phyloP scores from a whole-genome alignment of 2,888 invertebrate species.

The Melinaea marsaeus region DNA sequence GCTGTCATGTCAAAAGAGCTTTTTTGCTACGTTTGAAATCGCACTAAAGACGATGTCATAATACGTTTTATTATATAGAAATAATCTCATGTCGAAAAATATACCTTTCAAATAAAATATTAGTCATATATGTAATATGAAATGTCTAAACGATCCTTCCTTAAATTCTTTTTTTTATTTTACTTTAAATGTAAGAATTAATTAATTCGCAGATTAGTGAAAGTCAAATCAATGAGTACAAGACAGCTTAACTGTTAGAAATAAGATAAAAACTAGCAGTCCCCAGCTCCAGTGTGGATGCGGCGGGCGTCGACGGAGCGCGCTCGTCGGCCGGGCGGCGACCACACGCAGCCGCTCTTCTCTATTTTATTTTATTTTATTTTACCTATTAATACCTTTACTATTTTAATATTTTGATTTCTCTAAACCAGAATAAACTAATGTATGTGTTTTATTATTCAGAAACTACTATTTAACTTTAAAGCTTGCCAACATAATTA shows the following conservation, averaged over 20 bases:
- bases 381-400: constrained; percentile 41
- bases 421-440: not conserved
- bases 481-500: no score
- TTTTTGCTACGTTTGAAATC: constrained; percentile 41
- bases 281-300: constrained; percentile 13
- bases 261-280: not conserved
- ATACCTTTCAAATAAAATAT: not conserved
- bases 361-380: constrained; percentile 26
- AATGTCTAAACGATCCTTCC: no score
- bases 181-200: no score
- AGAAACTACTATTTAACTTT: not conserved
- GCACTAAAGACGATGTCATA: constrained; percentile 27
- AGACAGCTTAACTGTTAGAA: no score
- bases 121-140: no score
- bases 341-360: constrained; percentile 34
- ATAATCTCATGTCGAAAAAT: not conserved
- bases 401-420: constrained; percentile 1
- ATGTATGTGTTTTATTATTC: constrained; percentile 5
- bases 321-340: constrained; percentile 31
- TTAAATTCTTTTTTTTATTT: no score
- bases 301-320: constrained; percentile 29
- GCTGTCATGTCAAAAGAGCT: constrained; percentile 40
- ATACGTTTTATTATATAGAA: not conserved
- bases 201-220: no score
- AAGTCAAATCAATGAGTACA: no score